Conservation (phyloP, 2,888 invertebrate species). For the Amphimallon solstitiale region DNA sequence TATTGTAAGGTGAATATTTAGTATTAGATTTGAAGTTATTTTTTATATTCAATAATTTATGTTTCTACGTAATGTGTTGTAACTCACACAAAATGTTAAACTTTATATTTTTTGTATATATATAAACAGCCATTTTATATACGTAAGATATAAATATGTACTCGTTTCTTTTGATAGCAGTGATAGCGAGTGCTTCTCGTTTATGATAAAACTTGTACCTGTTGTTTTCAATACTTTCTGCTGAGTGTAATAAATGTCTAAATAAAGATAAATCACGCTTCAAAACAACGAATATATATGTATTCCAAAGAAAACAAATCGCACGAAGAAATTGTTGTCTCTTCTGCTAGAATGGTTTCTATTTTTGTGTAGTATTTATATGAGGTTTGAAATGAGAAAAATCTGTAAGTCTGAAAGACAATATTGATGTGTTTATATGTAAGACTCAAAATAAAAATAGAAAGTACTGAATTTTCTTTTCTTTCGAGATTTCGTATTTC, state of each 20-base stretch:
- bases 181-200: no score
- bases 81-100: background rate
- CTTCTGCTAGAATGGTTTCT: background rate
- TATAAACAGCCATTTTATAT: constrained; percentile 25
- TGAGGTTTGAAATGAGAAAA: background rate
- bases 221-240: no score
- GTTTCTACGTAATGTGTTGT: background rate
- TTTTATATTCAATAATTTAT: no score
- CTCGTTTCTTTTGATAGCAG: background rate
- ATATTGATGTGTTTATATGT: constrained; percentile 22
- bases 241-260: no score
- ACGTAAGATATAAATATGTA: background rate
- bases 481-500: no score
- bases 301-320: no score
- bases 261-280: no score
- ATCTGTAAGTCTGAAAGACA: constrained; percentile 36
- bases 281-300: no score
- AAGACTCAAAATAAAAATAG: background rate
- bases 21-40: no score
- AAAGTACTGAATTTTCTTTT: background rate
- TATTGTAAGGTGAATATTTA: no score
- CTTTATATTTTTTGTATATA: constrained; percentile 14
- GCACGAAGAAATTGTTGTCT: no score
- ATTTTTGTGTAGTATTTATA: background rate
- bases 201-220: no score